Base-by-base conservation (phyloP, 2,113 vertebrate species). In the Apistogramma diplotaenia region DNA sequence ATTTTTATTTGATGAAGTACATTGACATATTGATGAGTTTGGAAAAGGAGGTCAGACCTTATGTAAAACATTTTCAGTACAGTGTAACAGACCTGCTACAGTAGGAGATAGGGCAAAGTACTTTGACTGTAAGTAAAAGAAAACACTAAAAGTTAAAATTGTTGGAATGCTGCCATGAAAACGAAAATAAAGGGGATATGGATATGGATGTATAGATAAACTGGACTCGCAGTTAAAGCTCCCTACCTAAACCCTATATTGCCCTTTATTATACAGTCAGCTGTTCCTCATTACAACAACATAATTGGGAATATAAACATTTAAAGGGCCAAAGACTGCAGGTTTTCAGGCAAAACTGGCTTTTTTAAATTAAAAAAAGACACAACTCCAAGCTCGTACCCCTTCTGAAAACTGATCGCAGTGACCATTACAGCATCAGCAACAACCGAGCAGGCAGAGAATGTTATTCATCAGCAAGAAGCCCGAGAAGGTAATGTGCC, bases 351-450 rank as follows among this genome's bases (percentile, higher is more conserved):
- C 21, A 46, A 35, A 75, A 37, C 15, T 43, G 33, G 33, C 33
- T 1, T 33, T 33, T 35, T 35, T 15, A 1, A 6, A 21, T 21
- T 2, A 9, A 15, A 33, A 5, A 23, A 54, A n/a, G 6, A 8
- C 19, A 10, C 33, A 62, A 56, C 18, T 18, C 10, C n/a, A 25
- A 55, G 19, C 35, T 62, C 8, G 27, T 40, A n/a, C 5, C 6
- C 23, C 9, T 12, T 43, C 23, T 40, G 19, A 33, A 33, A 3
- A 11, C 8, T 7, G 33, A 13, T 5, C 3, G 6, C 33, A 25
- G 9, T n/a, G 23, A 58, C 33, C 21, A 57, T 70, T 51, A 54
- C 73, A 85, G 25, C 87, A 87, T 85, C 82, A 77, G 56, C 62
- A 84, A 71, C 78, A 83, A 59, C 67, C n/a, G 53, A 40, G 23